A percentile compares a stretch with the other conserved stretches of the same genome.
These are phyloP conservation scores for Eptatretus burgeri DNA, from an alignment of 2,113 vertebrate species.

Conservation along the genomic window DNA sequence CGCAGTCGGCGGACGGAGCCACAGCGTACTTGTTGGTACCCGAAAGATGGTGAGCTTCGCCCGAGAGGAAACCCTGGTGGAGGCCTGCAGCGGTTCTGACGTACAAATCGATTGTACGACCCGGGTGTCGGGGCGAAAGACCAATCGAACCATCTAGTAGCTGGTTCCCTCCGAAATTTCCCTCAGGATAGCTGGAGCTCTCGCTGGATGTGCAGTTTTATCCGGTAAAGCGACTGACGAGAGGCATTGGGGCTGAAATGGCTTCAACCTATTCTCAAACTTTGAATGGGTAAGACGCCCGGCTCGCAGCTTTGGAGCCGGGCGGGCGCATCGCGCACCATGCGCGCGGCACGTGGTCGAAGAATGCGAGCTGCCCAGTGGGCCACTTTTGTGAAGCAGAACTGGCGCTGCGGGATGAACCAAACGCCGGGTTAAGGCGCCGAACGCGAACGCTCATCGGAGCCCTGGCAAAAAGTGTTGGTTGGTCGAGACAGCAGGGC, in stretches of 20 bases:
- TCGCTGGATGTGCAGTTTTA: neutral
- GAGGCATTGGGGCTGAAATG: neutral
- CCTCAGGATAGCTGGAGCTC: neutral
- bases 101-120: neutral
- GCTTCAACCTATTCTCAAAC: constrained; percentile 1
- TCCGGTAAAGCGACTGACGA: neutral
- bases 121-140: neutral
- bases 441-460: neutral
- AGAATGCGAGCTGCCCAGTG: neutral
- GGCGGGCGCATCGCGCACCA: no score
- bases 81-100: neutral
- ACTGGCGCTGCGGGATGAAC: constrained; percentile 1
- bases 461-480: neutral
- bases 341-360: no score
- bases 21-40: constrained; percentile 12
- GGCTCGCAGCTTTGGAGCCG: neutral
- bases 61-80: neutral
- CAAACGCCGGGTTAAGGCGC: neutral
- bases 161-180: constrained; percentile 1
- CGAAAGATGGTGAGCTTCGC: constrained; percentile 8
- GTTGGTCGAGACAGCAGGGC: neutral
- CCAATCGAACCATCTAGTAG: constrained; percentile 4
- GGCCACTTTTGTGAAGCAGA: neutral
- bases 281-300: neutral
- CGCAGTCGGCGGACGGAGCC: constrained; percentile 10